phyloP scores from a whole-genome alignment of 2,888 invertebrate species.

The Oxytorus armatus region DNA sequence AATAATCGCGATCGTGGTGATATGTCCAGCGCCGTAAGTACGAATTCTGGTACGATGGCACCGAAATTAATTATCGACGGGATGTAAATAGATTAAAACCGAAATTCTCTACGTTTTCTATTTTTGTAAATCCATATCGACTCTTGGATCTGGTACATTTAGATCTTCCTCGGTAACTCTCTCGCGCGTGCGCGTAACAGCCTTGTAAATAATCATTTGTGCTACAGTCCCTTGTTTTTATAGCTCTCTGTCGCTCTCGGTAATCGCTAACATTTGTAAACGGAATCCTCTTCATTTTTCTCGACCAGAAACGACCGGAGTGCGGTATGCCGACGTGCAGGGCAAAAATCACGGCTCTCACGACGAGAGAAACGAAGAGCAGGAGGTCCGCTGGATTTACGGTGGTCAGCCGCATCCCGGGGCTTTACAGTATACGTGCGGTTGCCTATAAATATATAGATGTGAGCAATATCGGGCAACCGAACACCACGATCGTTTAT shows the following conservation, averaged over 20 bases:
- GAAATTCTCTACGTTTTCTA: slow-evolving; percentile 15
- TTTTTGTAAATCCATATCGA: not conserved
- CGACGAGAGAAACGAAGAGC: no score
- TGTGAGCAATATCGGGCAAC: slow-evolving; percentile 3
- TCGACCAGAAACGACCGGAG: slow-evolving; percentile 8
- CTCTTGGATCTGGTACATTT: not conserved
- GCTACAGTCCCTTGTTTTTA: slow-evolving; percentile 28
- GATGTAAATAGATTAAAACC: slow-evolving; percentile 43
- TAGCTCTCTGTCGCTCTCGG: slow-evolving; percentile 25
- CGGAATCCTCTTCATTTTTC: slow-evolving; percentile 65
- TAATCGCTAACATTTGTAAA: slow-evolving; percentile 63
- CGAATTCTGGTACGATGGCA: slow-evolving; percentile 12
- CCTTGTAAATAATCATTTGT: slow-evolving; percentile 57
- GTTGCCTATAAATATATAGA: slow-evolving; percentile 1
- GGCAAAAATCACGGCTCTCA: slow-evolving; percentile 53
- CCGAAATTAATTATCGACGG: slow-evolving; percentile 43
- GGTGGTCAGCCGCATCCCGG: slow-evolving; percentile 51
- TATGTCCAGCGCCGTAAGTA: not conserved
- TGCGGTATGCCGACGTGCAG: slow-evolving; percentile 1
- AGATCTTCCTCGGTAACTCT: slow-evolving; percentile 40
- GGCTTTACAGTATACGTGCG: not conserved
- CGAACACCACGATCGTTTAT: slow-evolving; percentile 62
- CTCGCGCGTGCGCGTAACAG: slow-evolving; percentile 46
- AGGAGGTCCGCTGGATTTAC: no score
- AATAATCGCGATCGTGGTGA: not conserved